Evolutionary conservation across 2,113 vertebrate species (phyloP).

Genomic region (Bucco capensis): DNA sequence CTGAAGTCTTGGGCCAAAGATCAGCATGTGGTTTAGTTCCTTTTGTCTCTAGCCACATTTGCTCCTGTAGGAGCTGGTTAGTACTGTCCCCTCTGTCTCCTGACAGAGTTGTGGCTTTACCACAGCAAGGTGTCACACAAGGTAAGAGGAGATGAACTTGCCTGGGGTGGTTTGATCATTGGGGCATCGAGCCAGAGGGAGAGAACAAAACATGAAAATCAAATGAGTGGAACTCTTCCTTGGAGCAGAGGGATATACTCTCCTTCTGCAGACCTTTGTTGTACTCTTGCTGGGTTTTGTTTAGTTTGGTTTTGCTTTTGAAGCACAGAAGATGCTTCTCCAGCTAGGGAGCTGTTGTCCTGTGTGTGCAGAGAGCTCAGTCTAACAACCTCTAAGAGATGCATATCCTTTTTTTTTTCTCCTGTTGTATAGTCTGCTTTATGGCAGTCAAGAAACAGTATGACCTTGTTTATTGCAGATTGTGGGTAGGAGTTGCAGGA

Average conservation of each 20-base stretch:
- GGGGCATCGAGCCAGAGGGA: neutral
- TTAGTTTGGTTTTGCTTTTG: neutral
- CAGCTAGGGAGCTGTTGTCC: neutral
- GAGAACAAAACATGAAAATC: neutral
- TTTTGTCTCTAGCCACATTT: neutral
- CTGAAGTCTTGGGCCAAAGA: neutral
- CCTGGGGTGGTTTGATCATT: neutral
- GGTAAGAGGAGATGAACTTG: neutral
- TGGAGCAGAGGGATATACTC: neutral
- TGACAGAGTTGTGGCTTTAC: neutral
- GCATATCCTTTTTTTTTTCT: neutral
- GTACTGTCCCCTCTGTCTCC: neutral
- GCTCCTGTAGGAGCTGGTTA: neutral
- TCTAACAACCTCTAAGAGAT: neutral
- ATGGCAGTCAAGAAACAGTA: neutral
- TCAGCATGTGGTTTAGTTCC: neutral
- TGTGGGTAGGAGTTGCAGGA: constrained; percentile 24
- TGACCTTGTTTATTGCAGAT: neutral
- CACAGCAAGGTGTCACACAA: neutral
- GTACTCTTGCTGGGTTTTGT: neutral
- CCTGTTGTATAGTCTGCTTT: neutral
- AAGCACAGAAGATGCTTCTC: neutral
- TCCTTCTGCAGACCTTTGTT: neutral
- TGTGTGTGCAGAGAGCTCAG: neutral
- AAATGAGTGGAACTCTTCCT: neutral